phyloP scores from a whole-genome alignment of 2,797 vertebrate species.

The Gymnothorax reevesii region DNA sequence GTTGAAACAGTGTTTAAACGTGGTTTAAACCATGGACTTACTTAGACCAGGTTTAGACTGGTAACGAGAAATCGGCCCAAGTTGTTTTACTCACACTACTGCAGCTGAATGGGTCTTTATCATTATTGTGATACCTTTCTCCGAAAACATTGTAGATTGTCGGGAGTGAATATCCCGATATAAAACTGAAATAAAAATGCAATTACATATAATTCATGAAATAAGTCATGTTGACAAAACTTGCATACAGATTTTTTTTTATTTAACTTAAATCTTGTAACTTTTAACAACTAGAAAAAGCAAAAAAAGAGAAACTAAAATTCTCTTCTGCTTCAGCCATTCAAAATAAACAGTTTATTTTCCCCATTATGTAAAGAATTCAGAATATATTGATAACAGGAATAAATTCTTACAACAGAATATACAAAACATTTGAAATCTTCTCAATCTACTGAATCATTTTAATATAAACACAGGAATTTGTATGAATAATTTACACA shows the following conservation, averaged over 20 bases:
- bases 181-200: neutral
- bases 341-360: constrained; percentile 82
- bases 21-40: too few relatives aligned
- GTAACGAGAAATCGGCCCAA: too few relatives aligned
- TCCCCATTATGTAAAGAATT: constrained; percentile 83
- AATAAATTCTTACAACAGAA: constrained; percentile 92
- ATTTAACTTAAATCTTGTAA: constrained; percentile 97
- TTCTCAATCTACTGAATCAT: constrained; percentile 82
- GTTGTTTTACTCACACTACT: too few relatives aligned
- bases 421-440: constrained; percentile 84
- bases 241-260: constrained; percentile 86
- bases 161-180: too few relatives aligned
- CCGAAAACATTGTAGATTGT: too few relatives aligned
- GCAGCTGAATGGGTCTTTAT: too few relatives aligned
- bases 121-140: too few relatives aligned
- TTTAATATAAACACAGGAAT: constrained; percentile 89
- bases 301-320: constrained; percentile 81
- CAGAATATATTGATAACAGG: constrained; percentile 88
- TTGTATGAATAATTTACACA: constrained; percentile 95
- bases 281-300: constrained; percentile 88
- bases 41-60: too few relatives aligned
- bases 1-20: too few relatives aligned
- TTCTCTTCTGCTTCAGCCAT: constrained; percentile 90
- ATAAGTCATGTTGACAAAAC: constrained; percentile 34
- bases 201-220: neutral